Evolutionary conservation across 2,113 vertebrate genomes (phyloP).

Genomic region (Anseranas semipalmata): DNA sequence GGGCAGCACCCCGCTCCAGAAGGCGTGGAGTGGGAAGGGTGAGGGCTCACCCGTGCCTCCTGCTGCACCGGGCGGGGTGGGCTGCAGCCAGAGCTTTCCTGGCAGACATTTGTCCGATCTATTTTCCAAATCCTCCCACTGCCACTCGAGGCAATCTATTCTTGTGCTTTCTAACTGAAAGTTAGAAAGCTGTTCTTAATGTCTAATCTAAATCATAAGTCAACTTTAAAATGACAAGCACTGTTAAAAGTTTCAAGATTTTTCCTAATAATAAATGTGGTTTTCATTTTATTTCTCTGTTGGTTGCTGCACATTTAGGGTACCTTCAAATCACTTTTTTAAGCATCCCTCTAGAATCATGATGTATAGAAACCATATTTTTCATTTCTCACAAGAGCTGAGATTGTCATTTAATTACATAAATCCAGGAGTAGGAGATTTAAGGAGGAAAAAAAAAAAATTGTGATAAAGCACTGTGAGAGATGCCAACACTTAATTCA

Average conservation of each 20-base stretch:
- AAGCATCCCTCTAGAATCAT: constrained; percentile 41
- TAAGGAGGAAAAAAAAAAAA: background rate
- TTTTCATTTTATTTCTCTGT: constrained; percentile 56
- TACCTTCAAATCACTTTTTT: constrained; percentile 50
- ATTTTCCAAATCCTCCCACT: constrained; percentile 71
- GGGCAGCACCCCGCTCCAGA: background rate
- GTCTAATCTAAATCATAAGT: constrained; percentile 63
- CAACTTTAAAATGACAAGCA: constrained; percentile 50
- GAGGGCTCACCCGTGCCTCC: background rate
- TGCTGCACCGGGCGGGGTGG: background rate
- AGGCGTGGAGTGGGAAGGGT: fast-evolving
- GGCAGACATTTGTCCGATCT: constrained; percentile 49
- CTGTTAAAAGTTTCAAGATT: constrained; percentile 41
- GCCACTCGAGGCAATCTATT: constrained; percentile 61
- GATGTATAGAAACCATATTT: background rate
- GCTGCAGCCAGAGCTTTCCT: background rate
- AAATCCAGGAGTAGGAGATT: constrained; percentile 38
- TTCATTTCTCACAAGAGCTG: constrained; percentile 38
- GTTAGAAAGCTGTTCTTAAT: constrained; percentile 66
- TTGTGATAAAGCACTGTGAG: constrained; percentile 34
- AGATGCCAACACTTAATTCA: constrained; percentile 45
- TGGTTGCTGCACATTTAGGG: constrained; percentile 14
- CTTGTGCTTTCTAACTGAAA: constrained; percentile 29
- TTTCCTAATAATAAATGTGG: constrained; percentile 55
- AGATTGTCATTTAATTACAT: constrained; percentile 60